Conservation (phyloP, 2,113 vertebrate genomes). For the Paracanthobrama guichenoti region DNA sequence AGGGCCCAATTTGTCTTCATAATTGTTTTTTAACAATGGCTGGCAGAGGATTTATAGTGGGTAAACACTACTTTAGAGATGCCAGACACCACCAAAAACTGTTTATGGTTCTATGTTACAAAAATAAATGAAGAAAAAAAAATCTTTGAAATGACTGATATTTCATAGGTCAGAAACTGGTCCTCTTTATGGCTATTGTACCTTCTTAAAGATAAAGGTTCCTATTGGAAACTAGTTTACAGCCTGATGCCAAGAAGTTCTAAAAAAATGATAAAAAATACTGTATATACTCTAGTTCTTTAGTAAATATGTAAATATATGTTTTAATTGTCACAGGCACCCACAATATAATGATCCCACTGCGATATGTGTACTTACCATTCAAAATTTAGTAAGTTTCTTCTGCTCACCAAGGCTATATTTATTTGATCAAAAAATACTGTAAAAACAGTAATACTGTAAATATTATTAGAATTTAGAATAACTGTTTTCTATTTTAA, state of each 20-base stretch:
- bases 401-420: neutral
- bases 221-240: neutral
- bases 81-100: neutral
- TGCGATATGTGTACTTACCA: neutral
- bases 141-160: neutral
- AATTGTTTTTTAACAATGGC: constrained; percentile 59
- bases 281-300: no score
- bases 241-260: neutral
- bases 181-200: neutral
- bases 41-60: constrained; percentile 54
- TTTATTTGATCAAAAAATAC: neutral
- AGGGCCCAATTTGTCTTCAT: constrained; percentile 69
- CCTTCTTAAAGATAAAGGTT: neutral
- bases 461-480: no score
- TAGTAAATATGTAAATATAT: no score
- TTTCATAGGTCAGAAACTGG: neutral
- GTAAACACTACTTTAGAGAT: constrained; percentile 39
- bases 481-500: no score
- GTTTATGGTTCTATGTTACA: neutral
- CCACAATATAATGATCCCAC: no score
- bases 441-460: neutral
- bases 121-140: neutral
- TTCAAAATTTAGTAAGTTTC: neutral
- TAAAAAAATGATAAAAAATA: no score
- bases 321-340: no score